Conservation (phyloP, 2,113 vertebrate species). For the Plectropomus leopardus region DNA sequence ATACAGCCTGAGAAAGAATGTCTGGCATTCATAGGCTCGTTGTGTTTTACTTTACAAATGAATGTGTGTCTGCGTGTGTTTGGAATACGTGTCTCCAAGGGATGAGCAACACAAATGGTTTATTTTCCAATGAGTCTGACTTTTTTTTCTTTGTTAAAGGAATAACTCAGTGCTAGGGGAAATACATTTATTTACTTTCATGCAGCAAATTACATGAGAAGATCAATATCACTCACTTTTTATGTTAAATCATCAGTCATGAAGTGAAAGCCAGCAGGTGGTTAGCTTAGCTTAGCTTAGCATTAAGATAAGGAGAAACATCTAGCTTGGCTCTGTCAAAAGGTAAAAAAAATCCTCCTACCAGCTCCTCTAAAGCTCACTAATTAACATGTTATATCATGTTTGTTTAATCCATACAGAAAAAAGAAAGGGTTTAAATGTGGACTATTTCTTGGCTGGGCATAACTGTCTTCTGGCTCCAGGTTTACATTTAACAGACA, state of each 20-base stretch:
- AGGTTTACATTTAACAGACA: background rate
- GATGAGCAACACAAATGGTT: slow-evolving; percentile 43
- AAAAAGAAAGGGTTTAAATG: background rate
- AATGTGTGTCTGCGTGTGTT: slow-evolving; percentile 53
- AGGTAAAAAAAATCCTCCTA: background rate
- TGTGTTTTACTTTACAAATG: slow-evolving; percentile 70
- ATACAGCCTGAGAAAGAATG: slow-evolving; percentile 79
- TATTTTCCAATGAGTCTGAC: slow-evolving; percentile 8
- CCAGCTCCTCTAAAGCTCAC: background rate
- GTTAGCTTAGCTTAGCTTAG: background rate
- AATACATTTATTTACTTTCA: background rate
- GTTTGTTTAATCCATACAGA: background rate
- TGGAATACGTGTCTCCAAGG: slow-evolving; percentile 41
- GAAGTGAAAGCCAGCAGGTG: background rate
- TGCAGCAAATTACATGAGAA: background rate
- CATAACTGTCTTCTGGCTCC: background rate
- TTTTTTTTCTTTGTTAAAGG: background rate
- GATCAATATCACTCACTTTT: background rate
- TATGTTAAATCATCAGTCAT: background rate
- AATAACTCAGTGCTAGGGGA: background rate
- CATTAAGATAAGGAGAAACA: slow-evolving; percentile 13
- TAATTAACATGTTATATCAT: background rate
- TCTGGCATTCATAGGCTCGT: slow-evolving; percentile 72
- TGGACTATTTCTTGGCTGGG: slow-evolving; percentile 8
- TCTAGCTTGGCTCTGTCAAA: background rate